Evolutionary conservation across 1,140 invertebrate genomes (phyloP), one percentile per base, ranked within the genome.

Genomic region (Phymorhynchus buccinoides): DNA sequence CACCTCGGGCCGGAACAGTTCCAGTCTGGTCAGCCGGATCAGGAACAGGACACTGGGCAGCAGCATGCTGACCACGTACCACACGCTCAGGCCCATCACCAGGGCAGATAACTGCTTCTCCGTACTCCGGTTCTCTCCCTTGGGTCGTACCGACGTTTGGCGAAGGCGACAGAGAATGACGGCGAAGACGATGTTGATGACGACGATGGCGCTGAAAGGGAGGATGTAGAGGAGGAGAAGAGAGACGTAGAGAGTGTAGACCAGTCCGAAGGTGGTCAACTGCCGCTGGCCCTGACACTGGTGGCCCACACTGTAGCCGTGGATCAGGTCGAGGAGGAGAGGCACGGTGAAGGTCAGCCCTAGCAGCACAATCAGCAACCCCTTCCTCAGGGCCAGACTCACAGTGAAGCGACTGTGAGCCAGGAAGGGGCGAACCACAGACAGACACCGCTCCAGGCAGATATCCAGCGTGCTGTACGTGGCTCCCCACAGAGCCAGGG

Each of bases 51-150:
- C 9, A 62, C 81, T 83, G 9, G 81, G 81, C 12, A 66, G 62
- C 44, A 83, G 81, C 81, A 83, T 83, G 81, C 39, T 66, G 52
- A 73, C 81, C 3, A 35, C 81, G 81, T 83, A 83, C 81, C 81
- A 83, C 3, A 16, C 81, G 22, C 56, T 41, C 62, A 83, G 81
- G 6, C 52, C 56, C 37, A 83, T 62, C n/a, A 83, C 81, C 56
- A 83, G 30, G n/a, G 81, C 81, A 7, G 81, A 71, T 37, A 83
- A 44, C 39, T 68, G 52, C n/a, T 66, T 14, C 62, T 56, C 41
- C 32, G 66, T 39, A 1, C 2, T 39, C 3, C 22, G 1, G 56
- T 83, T 41, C 22, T 66, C 80, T 27, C 56, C 35, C 22, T 83
- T 66, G 2, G 77, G 77, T 0, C 62, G 62, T 9, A 71, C 62